Conservation (phyloP, 2,888 invertebrate genomes). For the Amphipoea lucens region DNA sequence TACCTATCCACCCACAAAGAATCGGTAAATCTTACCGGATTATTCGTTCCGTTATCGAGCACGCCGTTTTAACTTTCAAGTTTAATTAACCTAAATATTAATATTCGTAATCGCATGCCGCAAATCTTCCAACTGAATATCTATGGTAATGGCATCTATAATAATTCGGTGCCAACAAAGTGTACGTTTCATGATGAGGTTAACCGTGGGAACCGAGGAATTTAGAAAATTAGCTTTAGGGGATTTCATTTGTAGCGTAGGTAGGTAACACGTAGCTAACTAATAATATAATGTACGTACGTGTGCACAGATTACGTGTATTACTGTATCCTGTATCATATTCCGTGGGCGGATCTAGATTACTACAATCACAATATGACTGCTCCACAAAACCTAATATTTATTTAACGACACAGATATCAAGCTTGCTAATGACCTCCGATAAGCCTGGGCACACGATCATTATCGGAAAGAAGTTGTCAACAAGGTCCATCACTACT, state of each 20-base stretch:
- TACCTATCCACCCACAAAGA: conserved; percentile 21
- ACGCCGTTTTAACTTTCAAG: conserved; percentile 60
- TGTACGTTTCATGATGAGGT: conserved; percentile 45
- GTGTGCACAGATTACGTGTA: conserved; percentile 24
- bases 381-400: conserved; percentile 50
- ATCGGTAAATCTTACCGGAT: conserved; percentile 55
- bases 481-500: conserved; percentile 60
- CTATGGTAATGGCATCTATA: conserved; percentile 60
- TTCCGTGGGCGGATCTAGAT: conserved; percentile 58
- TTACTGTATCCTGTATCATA: conserved; percentile 45
- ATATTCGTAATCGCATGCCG: conserved; percentile 58
- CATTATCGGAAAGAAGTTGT: conserved; percentile 59
- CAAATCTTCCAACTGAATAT: conserved; percentile 56
- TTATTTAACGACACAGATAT: conserved; percentile 57
- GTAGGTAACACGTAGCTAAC: conserved; percentile 27
- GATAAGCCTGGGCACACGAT: conserved; percentile 42
- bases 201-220: conserved; percentile 34
- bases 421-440: conserved; percentile 51
- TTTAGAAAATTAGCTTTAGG: conserved; percentile 44
- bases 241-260: conserved; percentile 28
- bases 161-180: conserved; percentile 50
- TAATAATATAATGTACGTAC: conserved; percentile 14
- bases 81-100: conserved; percentile 67
- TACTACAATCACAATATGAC: conserved; percentile 37
- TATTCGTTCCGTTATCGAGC: conserved; percentile 59